Conservation (phyloP, 2,888 invertebrate species). For the Cotesia congregata region DNA sequence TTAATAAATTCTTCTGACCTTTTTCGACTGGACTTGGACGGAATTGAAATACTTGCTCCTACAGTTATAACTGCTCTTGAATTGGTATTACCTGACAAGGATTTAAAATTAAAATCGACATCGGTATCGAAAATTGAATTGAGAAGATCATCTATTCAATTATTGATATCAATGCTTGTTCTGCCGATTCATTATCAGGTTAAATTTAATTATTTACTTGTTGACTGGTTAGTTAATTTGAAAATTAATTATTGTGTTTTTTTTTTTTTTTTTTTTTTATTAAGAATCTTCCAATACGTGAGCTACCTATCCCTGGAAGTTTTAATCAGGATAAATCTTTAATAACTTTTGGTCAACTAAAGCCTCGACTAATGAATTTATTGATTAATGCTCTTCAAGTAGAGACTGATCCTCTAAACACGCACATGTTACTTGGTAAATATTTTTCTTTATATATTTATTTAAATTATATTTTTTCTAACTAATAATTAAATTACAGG, state of each 20-base stretch:
- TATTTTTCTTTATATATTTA: neutral
- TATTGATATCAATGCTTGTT: slow-evolving; percentile 90
- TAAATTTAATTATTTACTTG: neutral
- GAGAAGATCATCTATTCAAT: slow-evolving; percentile 91
- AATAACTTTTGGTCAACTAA: slow-evolving; percentile 78
- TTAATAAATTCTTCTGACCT: slow-evolving; percentile 89
- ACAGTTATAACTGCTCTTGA: slow-evolving; percentile 92
- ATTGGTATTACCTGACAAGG: slow-evolving; percentile 89
- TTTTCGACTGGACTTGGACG: slow-evolving; percentile 91
- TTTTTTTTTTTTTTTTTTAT: slow-evolving; percentile 36
- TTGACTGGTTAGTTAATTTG: too few species aligned
- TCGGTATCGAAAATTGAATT: slow-evolving; percentile 82
- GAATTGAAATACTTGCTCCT: slow-evolving; percentile 92
- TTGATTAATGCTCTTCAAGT: slow-evolving; percentile 87
- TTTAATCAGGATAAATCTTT: slow-evolving; percentile 58
- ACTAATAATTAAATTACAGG: slow-evolving; percentile 68
- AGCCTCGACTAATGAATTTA: slow-evolving; percentile 83
- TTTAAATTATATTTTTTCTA: slow-evolving; percentile 28
- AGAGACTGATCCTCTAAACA: slow-evolving; percentile 88
- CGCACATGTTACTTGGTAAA: slow-evolving; percentile 85
- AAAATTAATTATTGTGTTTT: neutral
- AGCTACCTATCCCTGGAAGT: slow-evolving; percentile 70
- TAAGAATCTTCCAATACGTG: slow-evolving; percentile 79
- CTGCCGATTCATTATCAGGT: slow-evolving; percentile 93
- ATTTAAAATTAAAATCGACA: slow-evolving; percentile 81